phyloP scores from a whole-genome alignment of 2,113 vertebrate species.

The Vulpes vulpes region DNA sequence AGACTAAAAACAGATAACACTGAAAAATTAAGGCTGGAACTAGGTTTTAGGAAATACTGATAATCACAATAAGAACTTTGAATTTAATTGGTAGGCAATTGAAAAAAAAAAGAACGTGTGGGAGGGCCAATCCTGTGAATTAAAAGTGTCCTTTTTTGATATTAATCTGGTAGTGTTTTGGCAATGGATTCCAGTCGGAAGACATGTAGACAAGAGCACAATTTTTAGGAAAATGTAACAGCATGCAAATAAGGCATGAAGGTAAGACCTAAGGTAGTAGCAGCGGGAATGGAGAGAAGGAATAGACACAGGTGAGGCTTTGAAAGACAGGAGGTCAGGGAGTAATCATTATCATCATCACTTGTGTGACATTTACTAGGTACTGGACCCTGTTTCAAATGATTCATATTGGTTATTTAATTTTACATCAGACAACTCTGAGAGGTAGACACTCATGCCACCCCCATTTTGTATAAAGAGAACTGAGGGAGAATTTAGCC shows the following conservation, averaged over 20 bases:
- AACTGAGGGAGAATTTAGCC: background rate
- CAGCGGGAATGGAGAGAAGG: background rate
- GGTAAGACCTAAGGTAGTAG: accelerated
- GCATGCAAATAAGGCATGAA: background rate
- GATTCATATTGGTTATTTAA: background rate
- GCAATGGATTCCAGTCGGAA: background rate
- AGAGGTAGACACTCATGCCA: background rate
- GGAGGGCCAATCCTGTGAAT: background rate
- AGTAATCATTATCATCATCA: background rate
- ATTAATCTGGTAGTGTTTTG: background rate
- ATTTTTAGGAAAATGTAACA: background rate
- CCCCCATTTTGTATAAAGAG: background rate
- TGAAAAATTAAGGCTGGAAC: background rate
- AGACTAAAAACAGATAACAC: background rate
- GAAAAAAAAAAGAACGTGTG: background rate
- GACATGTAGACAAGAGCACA: background rate
- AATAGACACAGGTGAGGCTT: background rate
- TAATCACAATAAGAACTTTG: background rate
- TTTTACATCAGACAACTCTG: background rate
- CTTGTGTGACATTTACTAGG: background rate
- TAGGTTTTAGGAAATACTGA: background rate
- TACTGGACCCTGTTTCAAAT: background rate
- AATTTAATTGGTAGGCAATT: background rate
- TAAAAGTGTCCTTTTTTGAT: background rate
- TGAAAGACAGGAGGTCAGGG: background rate